Conservation (phyloP, 2,888 invertebrate species). For the Lacanobia oleracea region DNA sequence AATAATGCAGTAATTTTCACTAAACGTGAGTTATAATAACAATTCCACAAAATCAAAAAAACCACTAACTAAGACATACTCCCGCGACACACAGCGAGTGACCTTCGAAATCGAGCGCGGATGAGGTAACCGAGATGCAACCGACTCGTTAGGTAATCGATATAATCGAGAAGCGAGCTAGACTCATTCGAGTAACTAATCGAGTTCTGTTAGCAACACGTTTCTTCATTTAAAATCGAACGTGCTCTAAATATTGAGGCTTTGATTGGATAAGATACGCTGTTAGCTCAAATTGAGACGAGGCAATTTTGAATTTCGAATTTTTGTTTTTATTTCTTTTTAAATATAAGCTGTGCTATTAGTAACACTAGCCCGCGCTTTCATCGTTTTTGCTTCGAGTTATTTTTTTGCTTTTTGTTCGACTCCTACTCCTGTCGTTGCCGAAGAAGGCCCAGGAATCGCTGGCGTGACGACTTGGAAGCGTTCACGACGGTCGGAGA, state of each 20-base stretch:
- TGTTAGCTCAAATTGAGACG: slow-evolving; percentile 37
- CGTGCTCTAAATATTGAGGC: slow-evolving; percentile 45
- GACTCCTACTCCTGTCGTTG: too few relatives aligned
- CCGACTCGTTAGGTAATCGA: slow-evolving; percentile 74
- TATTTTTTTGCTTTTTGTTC: not conserved
- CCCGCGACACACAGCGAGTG: slow-evolving; percentile 52
- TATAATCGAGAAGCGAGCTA: slow-evolving; percentile 67
- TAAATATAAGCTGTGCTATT: not conserved
- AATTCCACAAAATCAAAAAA: slow-evolving; percentile 18
- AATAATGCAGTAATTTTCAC: not conserved
- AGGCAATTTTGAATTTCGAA: slow-evolving; percentile 43
- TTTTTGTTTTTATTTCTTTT: not conserved
- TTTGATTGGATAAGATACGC: slow-evolving; percentile 56
- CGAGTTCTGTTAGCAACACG: slow-evolving; percentile 56
- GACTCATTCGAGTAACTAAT: slow-evolving; percentile 66
- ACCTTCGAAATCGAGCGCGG: slow-evolving; percentile 70
- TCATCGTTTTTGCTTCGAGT: not conserved
- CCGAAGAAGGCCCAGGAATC: too few relatives aligned
- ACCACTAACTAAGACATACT: slow-evolving; percentile 25
- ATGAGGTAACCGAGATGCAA: slow-evolving; percentile 78
- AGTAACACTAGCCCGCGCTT: not conserved
- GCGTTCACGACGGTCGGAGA: too few relatives aligned
- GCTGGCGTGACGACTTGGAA: too few relatives aligned
- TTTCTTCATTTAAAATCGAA: slow-evolving; percentile 59
- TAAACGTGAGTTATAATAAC: not conserved